Base-by-base conservation (phyloP, 1,140 invertebrate genomes). In the Lucilia sericata region DNA sequence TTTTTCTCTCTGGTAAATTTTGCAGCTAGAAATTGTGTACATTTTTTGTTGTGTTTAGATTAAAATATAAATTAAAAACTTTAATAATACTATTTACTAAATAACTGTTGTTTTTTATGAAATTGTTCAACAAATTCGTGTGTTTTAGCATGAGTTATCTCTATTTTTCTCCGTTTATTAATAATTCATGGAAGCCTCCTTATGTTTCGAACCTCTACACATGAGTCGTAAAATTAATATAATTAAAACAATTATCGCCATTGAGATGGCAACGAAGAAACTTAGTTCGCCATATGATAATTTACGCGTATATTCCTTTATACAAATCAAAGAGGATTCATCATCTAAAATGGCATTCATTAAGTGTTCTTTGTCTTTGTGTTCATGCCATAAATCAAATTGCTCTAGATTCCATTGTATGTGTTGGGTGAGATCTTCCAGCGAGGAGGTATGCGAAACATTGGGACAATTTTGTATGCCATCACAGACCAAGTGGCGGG, bases 401-500 rank as follows among this genome's bases (percentile, higher is more conserved):
- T 92, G 91, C 85, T 93, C 91, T 84, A 93, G 88, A 88, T 93
- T 93, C 86, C 93, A 92, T 86, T 93, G 92, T 83, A 92, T 85
- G 90, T 93, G 91, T 82, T 87, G 92, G 91, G 86, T 92, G 88
- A 90, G 92, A 88, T 88, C 91, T 90, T 85, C 92, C 91, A 89
- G 84, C 86, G 88, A 92, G 89, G 87, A 93, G 89, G 89, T 92
- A 89, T 87, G 86, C 55, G 91, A 92, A 12, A 90, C 92, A 85
- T 95, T 96, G 0, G 96, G 97, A 91, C 97, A 98, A 91, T 97
- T 97, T 1, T 96, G 93, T 1, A 97, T 93, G 13, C 96, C 97
- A 88, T 98, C 97, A 88, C 97, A 98, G 0, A 97, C 93, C 14
- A 97, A 92, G 86, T 95, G 92, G 9, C 94, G 93, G 1, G 96